Conservation (phyloP, 2,888 invertebrate species). For the Brachylomia viminalis region DNA sequence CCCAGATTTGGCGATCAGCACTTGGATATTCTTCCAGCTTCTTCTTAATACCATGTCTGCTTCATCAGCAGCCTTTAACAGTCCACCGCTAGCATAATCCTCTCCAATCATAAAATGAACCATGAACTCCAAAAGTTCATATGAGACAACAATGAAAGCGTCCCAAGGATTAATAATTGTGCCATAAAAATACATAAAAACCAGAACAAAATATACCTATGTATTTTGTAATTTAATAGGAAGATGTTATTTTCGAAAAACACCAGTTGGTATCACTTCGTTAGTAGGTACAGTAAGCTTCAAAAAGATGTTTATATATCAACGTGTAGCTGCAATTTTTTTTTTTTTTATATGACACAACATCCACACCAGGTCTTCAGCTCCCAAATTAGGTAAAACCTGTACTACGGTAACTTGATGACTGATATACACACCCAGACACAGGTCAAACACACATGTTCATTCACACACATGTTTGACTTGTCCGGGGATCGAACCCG, state of each 20-base stretch:
- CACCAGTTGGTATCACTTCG: background rate
- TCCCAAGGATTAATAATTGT: slow-evolving; percentile 22
- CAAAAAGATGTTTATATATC: too few species aligned
- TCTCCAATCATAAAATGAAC: background rate
- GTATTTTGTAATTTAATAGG: slow-evolving; percentile 1
- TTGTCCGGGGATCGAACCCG: too few species aligned
- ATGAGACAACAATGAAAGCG: slow-evolving; percentile 41
- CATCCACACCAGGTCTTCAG: too few species aligned
- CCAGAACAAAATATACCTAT: background rate
- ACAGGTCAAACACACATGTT: too few species aligned
- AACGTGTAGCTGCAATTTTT: too few species aligned
- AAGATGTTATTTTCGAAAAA: slow-evolving; percentile 30
- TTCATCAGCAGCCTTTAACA: background rate
- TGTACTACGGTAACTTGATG: too few species aligned
- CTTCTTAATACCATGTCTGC: background rate
- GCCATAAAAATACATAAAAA: slow-evolving; percentile 39
- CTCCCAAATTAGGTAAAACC: too few species aligned
- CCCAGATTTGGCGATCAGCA: background rate
- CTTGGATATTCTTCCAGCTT: too few species aligned
- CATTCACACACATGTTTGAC: too few species aligned
- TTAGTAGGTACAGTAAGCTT: too few species aligned
- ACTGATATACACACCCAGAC: too few species aligned
- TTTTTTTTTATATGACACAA: too few species aligned
- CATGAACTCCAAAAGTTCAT: slow-evolving; percentile 43
- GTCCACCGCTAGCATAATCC: background rate